A percentile compares a stretch with the other conserved stretches of the same genome.
Conservation (phyloP, 2,888 invertebrate genomes). For the Lordiphosa fenestrarum region DNA sequence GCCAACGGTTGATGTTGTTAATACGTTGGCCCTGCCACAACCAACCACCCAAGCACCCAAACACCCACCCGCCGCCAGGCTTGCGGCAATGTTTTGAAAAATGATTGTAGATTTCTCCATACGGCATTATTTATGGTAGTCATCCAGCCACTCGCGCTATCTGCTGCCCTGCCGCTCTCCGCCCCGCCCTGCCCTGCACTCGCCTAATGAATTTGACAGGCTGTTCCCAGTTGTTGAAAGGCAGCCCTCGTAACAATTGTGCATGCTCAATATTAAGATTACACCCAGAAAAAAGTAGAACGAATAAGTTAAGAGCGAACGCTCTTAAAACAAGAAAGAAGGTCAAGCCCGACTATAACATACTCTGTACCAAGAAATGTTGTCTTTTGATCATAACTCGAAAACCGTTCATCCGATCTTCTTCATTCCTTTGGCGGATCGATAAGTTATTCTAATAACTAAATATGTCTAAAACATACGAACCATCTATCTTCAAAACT, state of each 20-base stretch:
- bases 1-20: slow-evolving; percentile 43
- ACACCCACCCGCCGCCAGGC: slow-evolving; percentile 1
- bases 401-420: too few relatives aligned
- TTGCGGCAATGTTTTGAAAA: slow-evolving; percentile 68
- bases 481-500: too few relatives aligned
- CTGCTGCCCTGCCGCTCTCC: slow-evolving; percentile 8
- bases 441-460: too few relatives aligned
- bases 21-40: slow-evolving; percentile 32
- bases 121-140: slow-evolving; percentile 63
- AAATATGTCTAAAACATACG: too few relatives aligned
- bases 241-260: not conserved
- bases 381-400: too few relatives aligned
- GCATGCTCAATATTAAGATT: not conserved
- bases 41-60: too few relatives aligned
- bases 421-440: too few relatives aligned
- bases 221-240: slow-evolving; percentile 43
- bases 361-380: too few relatives aligned
- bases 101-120: slow-evolving; percentile 63
- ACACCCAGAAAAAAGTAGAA: too few relatives aligned
- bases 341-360: too few relatives aligned
- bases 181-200: slow-evolving; percentile 26
- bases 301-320: too few relatives aligned
- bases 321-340: too few relatives aligned
- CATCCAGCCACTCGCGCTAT: slow-evolving; percentile 29
- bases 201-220: slow-evolving; percentile 62